Percentiles rank a stretch among this genome's conserved stretches.
Conservation (phyloP, 2,888 invertebrate species). For the Drosophila anomalipes region DNA sequence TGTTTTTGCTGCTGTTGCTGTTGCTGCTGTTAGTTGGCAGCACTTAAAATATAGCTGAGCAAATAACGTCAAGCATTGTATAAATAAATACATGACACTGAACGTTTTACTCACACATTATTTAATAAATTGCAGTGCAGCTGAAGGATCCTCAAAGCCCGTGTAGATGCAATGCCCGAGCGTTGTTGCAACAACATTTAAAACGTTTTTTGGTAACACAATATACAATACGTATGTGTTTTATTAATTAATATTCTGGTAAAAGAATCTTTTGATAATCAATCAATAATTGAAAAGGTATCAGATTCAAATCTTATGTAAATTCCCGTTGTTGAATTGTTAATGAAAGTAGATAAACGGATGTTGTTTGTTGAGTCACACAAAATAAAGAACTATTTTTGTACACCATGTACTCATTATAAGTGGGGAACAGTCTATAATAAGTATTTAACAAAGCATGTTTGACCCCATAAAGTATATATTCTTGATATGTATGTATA, state of each 20-base stretch:
- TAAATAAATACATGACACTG: conserved; percentile 56
- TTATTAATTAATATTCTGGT: neutral
- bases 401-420: neutral
- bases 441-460: neutral
- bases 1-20: conserved; percentile 28
- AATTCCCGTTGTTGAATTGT: neutral
- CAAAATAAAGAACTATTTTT: neutral
- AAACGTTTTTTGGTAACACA: neutral
- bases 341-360: neutral
- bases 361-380: neutral
- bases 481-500: neutral
- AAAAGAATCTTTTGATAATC: neutral
- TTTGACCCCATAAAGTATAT: neutral
- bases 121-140: conserved; percentile 38
- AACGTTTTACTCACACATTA: conserved; percentile 51
- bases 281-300: neutral
- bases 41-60: conserved; percentile 62
- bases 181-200: conserved; percentile 6
- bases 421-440: neutral
- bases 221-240: neutral
- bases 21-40: conserved; percentile 42
- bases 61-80: conserved; percentile 66
- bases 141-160: conserved; percentile 31
- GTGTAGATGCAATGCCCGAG: neutral
- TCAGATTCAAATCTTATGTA: neutral